phyloP scores from a whole-genome alignment of 2,113 vertebrate species.

The Crotalus viridis region DNA sequence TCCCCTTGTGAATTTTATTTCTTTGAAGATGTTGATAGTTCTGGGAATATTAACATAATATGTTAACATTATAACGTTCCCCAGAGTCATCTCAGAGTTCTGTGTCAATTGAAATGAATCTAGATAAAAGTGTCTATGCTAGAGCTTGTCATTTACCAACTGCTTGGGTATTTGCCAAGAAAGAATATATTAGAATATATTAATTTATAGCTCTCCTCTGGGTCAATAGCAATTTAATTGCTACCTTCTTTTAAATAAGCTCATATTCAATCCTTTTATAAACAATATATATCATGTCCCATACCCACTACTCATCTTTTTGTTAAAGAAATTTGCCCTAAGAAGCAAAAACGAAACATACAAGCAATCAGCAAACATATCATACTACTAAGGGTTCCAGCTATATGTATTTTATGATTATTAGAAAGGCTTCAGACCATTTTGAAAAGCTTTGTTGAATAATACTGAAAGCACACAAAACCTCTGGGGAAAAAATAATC shows the following conservation, averaged over 20 bases:
- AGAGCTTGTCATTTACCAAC: not conserved
- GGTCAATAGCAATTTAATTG: not conserved
- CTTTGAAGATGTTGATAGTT: not conserved
- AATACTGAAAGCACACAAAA: not conserved
- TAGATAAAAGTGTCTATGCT: not conserved
- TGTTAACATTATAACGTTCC: not conserved
- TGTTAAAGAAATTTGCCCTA: too few relatives aligned
- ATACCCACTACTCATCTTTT: not conserved
- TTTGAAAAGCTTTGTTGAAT: not conserved
- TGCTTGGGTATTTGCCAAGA: not conserved
- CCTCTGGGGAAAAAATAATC: not conserved
- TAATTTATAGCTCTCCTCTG: not conserved
- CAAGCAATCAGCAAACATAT: not conserved
- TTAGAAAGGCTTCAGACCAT: not conserved
- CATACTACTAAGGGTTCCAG: not conserved
- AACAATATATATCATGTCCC: not conserved
- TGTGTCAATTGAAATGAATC: not conserved
- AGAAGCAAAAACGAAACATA: too few relatives aligned
- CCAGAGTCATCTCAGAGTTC: not conserved
- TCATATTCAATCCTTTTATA: not conserved
- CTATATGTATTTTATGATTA: not conserved
- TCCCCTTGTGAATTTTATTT: too few relatives aligned
- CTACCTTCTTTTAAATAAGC: not conserved
- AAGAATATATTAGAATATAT: not conserved
- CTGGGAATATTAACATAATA: not conserved